phyloP scores from a whole-genome alignment of 2,888 invertebrate species.

The Drosophila anceps region DNA sequence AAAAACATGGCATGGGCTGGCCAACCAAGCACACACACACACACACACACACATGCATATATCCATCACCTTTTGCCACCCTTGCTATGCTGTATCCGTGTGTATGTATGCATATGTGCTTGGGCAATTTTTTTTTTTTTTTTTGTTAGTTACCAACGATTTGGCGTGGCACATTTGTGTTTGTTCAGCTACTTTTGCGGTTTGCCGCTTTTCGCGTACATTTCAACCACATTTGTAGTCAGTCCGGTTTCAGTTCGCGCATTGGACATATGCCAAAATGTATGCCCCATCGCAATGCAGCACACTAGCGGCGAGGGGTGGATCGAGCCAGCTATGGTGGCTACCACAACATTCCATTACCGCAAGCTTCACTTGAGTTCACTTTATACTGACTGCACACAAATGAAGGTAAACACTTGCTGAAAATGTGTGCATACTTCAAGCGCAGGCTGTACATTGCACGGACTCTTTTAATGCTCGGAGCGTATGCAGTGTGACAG shows the following conservation, averaged over 20 bases:
- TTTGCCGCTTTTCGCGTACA: slow-evolving; percentile 80
- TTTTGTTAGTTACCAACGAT: slow-evolving; percentile 54
- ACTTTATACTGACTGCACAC: slow-evolving; percentile 41
- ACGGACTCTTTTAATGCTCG: neutral
- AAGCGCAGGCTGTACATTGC: slow-evolving; percentile 3
- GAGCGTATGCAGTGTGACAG: neutral
- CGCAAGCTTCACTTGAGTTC: slow-evolving; percentile 59
- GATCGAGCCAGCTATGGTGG: neutral
- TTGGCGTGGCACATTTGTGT: slow-evolving; percentile 75
- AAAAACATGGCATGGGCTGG: neutral
- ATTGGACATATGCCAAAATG: slow-evolving; percentile 72
- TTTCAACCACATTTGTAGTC: slow-evolving; percentile 78
- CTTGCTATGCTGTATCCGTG: neutral
- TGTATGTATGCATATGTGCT: neutral
- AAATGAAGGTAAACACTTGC: slow-evolving; percentile 59
- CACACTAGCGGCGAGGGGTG: too few species aligned
- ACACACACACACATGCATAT: slow-evolving; percentile 22
- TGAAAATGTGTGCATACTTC: slow-evolving; percentile 33
- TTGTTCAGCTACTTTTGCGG: slow-evolving; percentile 84
- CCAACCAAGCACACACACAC: slow-evolving; percentile 2
- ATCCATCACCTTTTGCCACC: slow-evolving; percentile 60
- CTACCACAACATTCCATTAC: slow-evolving; percentile 38
- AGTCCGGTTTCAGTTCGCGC: slow-evolving; percentile 58
- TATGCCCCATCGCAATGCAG: neutral
- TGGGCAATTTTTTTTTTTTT: slow-evolving; percentile 26